phyloP scores from a whole-genome alignment of 2,888 invertebrate species.

The Eledona agricola region DNA sequence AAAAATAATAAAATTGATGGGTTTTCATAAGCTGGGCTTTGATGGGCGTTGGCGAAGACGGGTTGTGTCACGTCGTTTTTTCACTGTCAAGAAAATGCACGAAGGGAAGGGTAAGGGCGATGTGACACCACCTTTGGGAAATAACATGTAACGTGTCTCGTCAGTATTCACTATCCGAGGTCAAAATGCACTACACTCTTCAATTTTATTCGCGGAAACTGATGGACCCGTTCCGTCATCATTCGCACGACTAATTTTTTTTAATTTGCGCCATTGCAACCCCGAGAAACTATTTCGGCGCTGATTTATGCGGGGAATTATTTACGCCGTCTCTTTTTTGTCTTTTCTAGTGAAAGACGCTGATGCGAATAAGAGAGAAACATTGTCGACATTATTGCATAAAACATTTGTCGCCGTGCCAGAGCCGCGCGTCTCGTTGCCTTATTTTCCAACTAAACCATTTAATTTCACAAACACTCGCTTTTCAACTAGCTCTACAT shows the following conservation, averaged over 20 bases:
- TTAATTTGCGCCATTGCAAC: no score
- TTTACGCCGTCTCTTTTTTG: no score
- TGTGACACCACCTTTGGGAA: constrained; percentile 33
- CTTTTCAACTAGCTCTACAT: neutral
- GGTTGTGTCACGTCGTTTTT: constrained; percentile 36
- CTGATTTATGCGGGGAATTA: no score
- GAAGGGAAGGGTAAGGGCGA: constrained; percentile 15
- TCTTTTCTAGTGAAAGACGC: no score
- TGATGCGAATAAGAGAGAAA: no score
- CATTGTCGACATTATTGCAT: no score
- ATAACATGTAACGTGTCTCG: constrained; percentile 28
- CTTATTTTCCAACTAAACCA: neutral
- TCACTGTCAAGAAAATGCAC: constrained; percentile 31
- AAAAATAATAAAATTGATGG: constrained; percentile 38
- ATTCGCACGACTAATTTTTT: no score
- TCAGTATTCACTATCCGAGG: constrained; percentile 19
- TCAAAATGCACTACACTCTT: constrained; percentile 8
- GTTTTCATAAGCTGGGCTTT: constrained; percentile 34
- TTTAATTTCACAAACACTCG: neutral
- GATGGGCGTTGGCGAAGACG: constrained; percentile 30
- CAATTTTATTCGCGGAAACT: neutral
- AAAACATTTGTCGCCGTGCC: no score
- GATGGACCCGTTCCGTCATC: neutral
- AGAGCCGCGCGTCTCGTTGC: no score
- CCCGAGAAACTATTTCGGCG: no score